Base-by-base conservation (phyloP, 2,888 invertebrate genomes). In the Trissolcus japonicus region DNA sequence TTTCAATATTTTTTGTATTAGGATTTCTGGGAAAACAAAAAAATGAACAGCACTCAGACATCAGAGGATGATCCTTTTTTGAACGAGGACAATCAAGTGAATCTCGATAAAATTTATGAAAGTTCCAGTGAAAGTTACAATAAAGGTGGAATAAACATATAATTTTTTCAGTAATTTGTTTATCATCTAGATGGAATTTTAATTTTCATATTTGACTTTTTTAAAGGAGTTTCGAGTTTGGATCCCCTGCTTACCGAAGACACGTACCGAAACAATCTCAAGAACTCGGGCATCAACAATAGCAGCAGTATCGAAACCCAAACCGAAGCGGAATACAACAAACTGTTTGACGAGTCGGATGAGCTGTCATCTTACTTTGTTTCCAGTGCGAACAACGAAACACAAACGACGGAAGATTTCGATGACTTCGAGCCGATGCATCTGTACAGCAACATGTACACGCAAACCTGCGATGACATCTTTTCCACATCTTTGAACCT, bases 301-400 rank as follows among this genome's bases (percentile, higher is more conserved):
- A 85, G 82, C 56, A 85, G 84, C 71, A 89, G 88, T 61, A 89
- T 88, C 60, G 89, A 89, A 76, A 89, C 89, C 1, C 88, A 89
- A 79, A 89, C 89, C 0, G 89, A 89, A 74, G 82, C 84, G 59
- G 86, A 81, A 16, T 85, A 82, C 66, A 85, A 85, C 4, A 82
- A 82, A 62, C 79, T 85, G 11, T 84, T 87, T 54, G 87, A 89
- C 54, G 87, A 88, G 60, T 78, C 86, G 0, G 87, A 87, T 63
- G 78, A 84, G 9, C 61, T 86, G 19, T 82, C 82, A 0, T 79
- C 83, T 56, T 83, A 84, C 7, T 87, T 87, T 53, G 89, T 90
- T 69, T 87, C 90, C 25, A 90, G 91, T 71, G 91, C 92, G 68
- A 90, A 91, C 77, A 91, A 92, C 79, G 92, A 93, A 85, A 93